Conservation (phyloP, 2,797 vertebrate species). For the Coranthus polyacanthus region DNA sequence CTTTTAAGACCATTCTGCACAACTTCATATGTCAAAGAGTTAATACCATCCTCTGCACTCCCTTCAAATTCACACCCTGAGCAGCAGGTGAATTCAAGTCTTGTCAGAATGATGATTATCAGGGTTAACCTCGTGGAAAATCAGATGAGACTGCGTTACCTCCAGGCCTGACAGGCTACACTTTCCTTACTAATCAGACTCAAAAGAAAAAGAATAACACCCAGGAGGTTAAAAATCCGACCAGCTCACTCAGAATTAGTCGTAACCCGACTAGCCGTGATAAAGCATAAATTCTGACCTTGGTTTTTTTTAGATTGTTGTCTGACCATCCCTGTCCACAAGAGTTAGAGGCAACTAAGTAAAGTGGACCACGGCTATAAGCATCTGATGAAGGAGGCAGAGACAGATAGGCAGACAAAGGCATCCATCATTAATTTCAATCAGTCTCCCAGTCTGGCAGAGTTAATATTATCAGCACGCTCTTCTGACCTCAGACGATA, state of each 20-base stretch:
- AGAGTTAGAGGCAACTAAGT: conserved; percentile 3
- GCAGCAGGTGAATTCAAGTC: conserved; percentile 22
- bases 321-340: conserved; percentile 3
- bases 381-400: conserved; percentile 13
- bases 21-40: conserved; percentile 37
- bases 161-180: conserved; percentile 13
- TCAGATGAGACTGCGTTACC: conserved; percentile 28
- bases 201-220: conserved; percentile 20
- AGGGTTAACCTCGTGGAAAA: conserved; percentile 23
- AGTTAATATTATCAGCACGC: conserved; percentile 75
- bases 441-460: conserved; percentile 69
- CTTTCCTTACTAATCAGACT: conserved; percentile 38
- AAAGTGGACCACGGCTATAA: too few species aligned
- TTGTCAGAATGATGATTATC: conserved; percentile 35
- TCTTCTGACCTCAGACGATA: conserved; percentile 58
- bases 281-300: conserved; percentile 11
- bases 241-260: conserved; percentile 25
- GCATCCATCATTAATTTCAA: conserved; percentile 71
- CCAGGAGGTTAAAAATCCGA: conserved; percentile 11
- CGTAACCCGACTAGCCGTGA: background rate
- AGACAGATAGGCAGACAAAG: conserved; percentile 2
- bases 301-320: conserved; percentile 8
- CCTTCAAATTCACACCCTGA: conserved; percentile 31
- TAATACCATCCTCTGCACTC: conserved; percentile 9
- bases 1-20: background rate